These are phyloP conservation scores for Antheraea yamamai DNA, from an alignment of 2,888 invertebrate genomes.

Conservation along the genomic window DNA sequence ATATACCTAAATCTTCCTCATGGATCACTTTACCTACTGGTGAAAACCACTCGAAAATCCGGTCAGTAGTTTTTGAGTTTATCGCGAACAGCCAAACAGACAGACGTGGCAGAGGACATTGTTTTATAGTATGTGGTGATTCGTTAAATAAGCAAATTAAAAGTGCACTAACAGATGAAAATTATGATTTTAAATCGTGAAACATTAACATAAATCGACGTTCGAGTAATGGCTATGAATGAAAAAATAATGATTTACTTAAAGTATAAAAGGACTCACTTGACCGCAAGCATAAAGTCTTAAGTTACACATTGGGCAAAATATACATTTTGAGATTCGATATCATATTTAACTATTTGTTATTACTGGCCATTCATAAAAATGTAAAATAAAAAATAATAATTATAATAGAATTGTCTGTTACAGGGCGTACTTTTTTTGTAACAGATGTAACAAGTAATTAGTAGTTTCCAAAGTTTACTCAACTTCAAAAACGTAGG, in stretches of 20 bases:
- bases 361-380: constrained; percentile 22
- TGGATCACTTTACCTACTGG: no score
- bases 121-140: no score
- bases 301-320: constrained; percentile 23
- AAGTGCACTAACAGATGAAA: no score
- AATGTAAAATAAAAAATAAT: background rate
- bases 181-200: no score
- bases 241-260: constrained; percentile 53
- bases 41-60: no score
- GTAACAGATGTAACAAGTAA: constrained; percentile 12
- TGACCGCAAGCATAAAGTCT: constrained; percentile 63
- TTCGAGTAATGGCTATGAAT: constrained; percentile 29
- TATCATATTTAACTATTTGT: constrained; percentile 38
- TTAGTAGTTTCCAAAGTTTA: constrained; percentile 27
- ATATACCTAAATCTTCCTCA: no score
- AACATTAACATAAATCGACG: background rate
- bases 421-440: constrained; percentile 1
- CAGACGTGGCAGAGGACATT: no score
- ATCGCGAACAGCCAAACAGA: no score
- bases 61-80: no score
- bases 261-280: constrained; percentile 51
- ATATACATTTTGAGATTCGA: constrained; percentile 65
- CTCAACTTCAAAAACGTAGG: constrained; percentile 62
- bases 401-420: background rate
- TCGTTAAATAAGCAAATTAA: no score